Evolutionary conservation across 2,888 invertebrate species (phyloP), one percentile per base, ranked within the genome.

Genomic region (Amphipyra berbera): DNA sequence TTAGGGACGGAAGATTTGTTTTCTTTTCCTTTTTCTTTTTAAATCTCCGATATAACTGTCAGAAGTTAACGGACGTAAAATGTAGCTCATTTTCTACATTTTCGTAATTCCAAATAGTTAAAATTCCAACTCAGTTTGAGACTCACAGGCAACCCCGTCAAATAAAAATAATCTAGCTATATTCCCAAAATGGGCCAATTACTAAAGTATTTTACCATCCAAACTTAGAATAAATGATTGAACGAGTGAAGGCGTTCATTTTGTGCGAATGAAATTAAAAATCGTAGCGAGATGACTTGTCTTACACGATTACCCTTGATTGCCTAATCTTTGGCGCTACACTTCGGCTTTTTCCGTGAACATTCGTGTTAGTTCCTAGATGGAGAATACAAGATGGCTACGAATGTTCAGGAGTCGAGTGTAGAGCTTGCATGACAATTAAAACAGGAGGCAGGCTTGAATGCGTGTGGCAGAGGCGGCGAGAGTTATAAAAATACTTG

Each of bases 221-320:
- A 8, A 30, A n/a, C 1, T n/a, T n/a, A 2, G 35, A 50, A 8
- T 35, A 45, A 50, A 42, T 35, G 50, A 73, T 10, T 40, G 61
- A 69, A 74, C 59, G 78, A 81, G 79, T 74, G 70, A 76, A 62
- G n/a, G 12, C 42, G 13, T 63, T 60, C 38, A 30, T 27, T 55
- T 67, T 73, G 64, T 76, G 69, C 69, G 58, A 69, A 71, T 74
- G 60, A 68, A 72, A 75, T 61, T 63, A 65, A 71, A 64, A 46
- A 57, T 47, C 40, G 41, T 64, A 69, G 68, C 68, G 50, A 68
- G 59, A 76, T 73, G 78, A 78, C 68, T 73, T 71, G 53, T 73
- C 73, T 71, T 73, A 73, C 38, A 70, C 68, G 61, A 73, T 73
- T 76, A 79, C 81, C 79, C 79, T 78, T 67, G 65, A 59, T 64